A percentile compares a stretch with the other conserved stretches of the same genome.
phyloP scores from a whole-genome alignment of 2,797 vertebrate species.

The Premnoplex brunnescens region DNA sequence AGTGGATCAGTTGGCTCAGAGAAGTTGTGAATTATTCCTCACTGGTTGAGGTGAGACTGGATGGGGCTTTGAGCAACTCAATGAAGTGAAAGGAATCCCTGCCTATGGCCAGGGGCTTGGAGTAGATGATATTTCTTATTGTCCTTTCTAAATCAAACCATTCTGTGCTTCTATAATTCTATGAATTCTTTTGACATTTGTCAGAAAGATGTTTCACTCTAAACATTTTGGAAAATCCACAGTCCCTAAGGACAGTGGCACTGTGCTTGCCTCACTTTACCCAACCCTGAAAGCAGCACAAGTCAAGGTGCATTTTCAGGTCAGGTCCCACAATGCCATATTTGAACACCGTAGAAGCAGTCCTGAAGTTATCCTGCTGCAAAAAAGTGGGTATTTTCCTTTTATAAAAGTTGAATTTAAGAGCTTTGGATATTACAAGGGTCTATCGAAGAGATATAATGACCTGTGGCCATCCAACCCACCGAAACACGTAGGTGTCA shows the following conservation, averaged over 20 bases:
- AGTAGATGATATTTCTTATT: background rate
- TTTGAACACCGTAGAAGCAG: accelerated
- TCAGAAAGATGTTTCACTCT: background rate
- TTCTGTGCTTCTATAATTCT: background rate
- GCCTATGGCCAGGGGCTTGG: accelerated
- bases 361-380: background rate
- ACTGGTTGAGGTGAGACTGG: background rate
- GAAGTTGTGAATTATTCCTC: background rate
- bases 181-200: background rate
- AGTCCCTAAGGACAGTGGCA: background rate
- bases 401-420: background rate
- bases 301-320: background rate
- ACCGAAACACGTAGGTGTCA: background rate
- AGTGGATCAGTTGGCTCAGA: background rate
- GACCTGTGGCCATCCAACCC: background rate
- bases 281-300: background rate
- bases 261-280: background rate
- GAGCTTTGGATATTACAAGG: background rate
- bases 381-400: background rate
- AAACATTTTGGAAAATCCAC: background rate
- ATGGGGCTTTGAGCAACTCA: background rate
- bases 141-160: background rate
- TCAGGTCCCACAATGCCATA: background rate
- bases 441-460: background rate
- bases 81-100: background rate